These are phyloP conservation scores for Sebastolobus alascanus DNA, from an alignment of 2,797 vertebrate genomes.

Conservation along the genomic window DNA sequence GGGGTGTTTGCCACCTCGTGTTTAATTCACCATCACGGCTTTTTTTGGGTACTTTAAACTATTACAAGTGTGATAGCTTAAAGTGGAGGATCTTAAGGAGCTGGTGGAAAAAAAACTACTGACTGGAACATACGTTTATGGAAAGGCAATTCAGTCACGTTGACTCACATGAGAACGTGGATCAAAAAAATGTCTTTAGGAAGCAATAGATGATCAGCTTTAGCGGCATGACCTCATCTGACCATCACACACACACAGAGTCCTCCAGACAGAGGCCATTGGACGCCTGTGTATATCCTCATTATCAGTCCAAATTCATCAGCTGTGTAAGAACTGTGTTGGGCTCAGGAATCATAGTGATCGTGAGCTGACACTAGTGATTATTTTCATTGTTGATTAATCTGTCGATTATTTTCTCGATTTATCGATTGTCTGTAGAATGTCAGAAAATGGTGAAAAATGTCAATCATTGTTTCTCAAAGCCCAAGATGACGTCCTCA, in stretches of 20 bases:
- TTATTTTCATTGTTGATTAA: too few species aligned
- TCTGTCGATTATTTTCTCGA: too few species aligned
- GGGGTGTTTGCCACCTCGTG: not conserved
- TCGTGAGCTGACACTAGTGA: not conserved
- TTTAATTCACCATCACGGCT: not conserved
- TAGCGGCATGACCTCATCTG: not conserved
- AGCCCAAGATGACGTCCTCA: too few species aligned
- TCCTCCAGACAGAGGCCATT: slow-evolving; percentile 39
- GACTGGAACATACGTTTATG: not conserved
- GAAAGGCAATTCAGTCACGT: too few species aligned
- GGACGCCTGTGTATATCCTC: slow-evolving; percentile 16
- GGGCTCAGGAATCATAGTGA: not conserved
- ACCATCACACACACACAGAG: not conserved
- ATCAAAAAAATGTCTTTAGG: not conserved
- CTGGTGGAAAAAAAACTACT: not conserved
- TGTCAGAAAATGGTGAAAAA: too few species aligned
- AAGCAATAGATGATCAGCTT: not conserved
- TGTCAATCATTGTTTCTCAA: too few species aligned
- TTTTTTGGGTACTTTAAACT: not conserved
- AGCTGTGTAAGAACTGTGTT: not conserved
- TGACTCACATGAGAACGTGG: too few species aligned
- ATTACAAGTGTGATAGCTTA: not conserved
- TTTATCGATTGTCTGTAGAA: too few species aligned
- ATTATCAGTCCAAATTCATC: not conserved
- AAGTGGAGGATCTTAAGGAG: rapidly evolving